Evolutionary conservation across 2,888 invertebrate genomes (phyloP), one percentile per base, ranked within the genome.

Genomic region (Chalcis sispes): DNA sequence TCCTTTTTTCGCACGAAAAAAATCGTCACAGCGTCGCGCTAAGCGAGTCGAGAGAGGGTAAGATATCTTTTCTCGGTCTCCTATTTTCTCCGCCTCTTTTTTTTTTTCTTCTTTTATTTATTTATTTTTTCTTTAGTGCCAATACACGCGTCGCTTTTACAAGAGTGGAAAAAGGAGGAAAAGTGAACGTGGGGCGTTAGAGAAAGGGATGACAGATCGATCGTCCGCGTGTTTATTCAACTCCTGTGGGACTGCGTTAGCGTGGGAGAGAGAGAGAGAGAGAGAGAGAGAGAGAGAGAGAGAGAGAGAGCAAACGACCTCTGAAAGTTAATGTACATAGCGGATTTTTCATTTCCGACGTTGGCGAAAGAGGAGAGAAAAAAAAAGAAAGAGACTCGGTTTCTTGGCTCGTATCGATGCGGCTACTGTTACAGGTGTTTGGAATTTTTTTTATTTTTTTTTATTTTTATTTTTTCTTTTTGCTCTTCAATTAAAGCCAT

Each of bases 341-440:
- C 20, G 71, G 52, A 62, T 71, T 59, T 71, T 71, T 40, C 40
- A 50, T 70, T 52, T 42, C 15, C 46, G 23, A 29, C n/a, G 10
- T 40, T 40, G 23, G 13, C n/a, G 46, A 32, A 13, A 13, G 64
- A 64, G 32, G n/a, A n/a, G n/a, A n/a, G n/a, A n/a, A n/a, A n/a
- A n/a, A n/a, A n/a, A n/a, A n/a, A n/a, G n/a, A n/a, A n/a, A n/a
- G n/a, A n/a, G 46, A 20, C 2, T 23, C 59, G 46, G 15, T 18
- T 27, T 48, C 2, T 23, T 20, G 8, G 2, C 64, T 64, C 1
- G 58, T 8, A 15, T n/a, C 1, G 18, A 2, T 25, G 20, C 20
- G 5, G n/a, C n/a, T 32, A 48, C 25, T 54, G 4, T n/a, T 29
- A 50, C 52, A 52, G 65, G 25, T 40, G 36, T 13, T 48, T 20